Conservation (phyloP, 2,113 vertebrate genomes). For the Cepphus grylle region DNA sequence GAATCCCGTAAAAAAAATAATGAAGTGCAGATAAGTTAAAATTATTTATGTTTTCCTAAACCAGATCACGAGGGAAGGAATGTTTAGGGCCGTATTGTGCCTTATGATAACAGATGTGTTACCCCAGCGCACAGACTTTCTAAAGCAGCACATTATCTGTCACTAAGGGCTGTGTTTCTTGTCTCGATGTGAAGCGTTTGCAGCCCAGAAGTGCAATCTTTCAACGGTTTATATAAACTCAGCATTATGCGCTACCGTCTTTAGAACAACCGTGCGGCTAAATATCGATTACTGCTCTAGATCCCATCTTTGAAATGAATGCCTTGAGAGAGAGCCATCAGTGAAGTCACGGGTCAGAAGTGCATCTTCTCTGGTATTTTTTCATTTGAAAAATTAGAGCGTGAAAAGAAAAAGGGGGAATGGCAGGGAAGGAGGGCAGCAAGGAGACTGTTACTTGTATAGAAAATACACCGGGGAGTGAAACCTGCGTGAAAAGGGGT, state of each 20-base stretch:
- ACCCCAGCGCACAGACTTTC: not conserved
- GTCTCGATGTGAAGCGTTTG: not conserved
- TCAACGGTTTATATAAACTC: not conserved
- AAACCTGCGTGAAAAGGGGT: not conserved
- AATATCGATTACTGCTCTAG: not conserved
- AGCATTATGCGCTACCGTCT: not conserved
- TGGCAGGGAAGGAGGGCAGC: not conserved
- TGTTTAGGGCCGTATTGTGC: not conserved
- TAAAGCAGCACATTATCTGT: not conserved
- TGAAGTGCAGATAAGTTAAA: not conserved
- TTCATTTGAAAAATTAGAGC: not conserved
- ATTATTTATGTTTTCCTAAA: not conserved
- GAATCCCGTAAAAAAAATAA: not conserved
- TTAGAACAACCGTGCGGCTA: accelerated
- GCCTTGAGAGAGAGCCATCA: not conserved
- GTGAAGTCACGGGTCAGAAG: not conserved
- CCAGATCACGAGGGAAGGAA: not conserved
- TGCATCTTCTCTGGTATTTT: not conserved
- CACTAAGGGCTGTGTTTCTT: not conserved
- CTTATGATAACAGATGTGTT: not conserved
- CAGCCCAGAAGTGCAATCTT: not conserved
- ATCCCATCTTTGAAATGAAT: not conserved
- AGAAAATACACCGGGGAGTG: not conserved
- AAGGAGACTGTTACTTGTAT: not conserved
- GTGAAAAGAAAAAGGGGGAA: not conserved